phyloP scores from a whole-genome alignment of 2,888 invertebrate species.

The Eupithecia dodoneata region DNA sequence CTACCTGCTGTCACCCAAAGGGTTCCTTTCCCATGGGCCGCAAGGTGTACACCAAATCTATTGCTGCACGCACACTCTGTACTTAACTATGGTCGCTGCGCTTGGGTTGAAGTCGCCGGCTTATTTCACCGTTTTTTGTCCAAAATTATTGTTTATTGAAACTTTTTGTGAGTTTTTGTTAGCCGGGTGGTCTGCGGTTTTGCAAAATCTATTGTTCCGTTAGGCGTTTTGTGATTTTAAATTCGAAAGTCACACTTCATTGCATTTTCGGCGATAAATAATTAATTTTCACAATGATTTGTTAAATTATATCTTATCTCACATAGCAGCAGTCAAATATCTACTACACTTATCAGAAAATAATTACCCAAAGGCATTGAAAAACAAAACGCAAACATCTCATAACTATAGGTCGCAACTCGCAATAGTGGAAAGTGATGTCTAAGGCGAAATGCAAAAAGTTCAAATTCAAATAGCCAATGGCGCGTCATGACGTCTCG shows the following conservation, averaged over 20 bases:
- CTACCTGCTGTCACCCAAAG: slow-evolving; percentile 39
- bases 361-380: neutral
- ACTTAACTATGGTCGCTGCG: neutral
- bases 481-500: slow-evolving; percentile 69
- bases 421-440: slow-evolving; percentile 56
- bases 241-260: slow-evolving; percentile 1
- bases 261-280: slow-evolving; percentile 17
- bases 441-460: slow-evolving; percentile 67
- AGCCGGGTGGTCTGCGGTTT: slow-evolving; percentile 27
- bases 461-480: slow-evolving; percentile 69
- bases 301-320: neutral
- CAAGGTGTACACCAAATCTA: slow-evolving; percentile 40
- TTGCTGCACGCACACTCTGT: neutral
- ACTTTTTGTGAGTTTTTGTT: slow-evolving; percentile 19
- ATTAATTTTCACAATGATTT: neutral
- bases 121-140: slow-evolving; percentile 19
- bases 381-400: slow-evolving; percentile 33
- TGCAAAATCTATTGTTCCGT: slow-evolving; percentile 8
- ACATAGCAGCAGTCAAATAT: neutral
- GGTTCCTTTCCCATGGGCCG: slow-evolving; percentile 45
- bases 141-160: slow-evolving; percentile 21
- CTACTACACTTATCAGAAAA: slow-evolving; percentile 7
- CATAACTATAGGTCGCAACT: slow-evolving; percentile 13
- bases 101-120: slow-evolving; percentile 26
- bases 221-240: neutral